Base-by-base conservation (phyloP, 2,797 vertebrate genomes). In the Argentina silus region DNA sequence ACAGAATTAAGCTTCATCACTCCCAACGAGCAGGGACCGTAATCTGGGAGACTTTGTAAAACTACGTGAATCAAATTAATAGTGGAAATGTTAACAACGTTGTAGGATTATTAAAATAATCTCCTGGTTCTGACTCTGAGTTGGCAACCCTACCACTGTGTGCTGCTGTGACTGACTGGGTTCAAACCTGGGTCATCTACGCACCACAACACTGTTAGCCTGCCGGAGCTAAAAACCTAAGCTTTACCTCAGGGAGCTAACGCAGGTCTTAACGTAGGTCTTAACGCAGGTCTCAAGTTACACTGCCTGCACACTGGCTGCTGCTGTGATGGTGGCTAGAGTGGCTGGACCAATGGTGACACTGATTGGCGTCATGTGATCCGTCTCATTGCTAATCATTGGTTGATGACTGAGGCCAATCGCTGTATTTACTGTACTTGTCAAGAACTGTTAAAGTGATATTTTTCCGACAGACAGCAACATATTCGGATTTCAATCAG, bases 301-400 rank as follows among this genome's bases (percentile, higher is more conserved):
- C 27, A 2, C 27, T 36, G 50, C 50, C 11, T 51, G 10, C 83
- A 43, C 66, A 80, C 55, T 36, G 27, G 78, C 76, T 70, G 36
- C 59, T 61, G 10, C 76, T 82, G 85, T 86, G 87, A 81, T 87
- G 88, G 83, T 89, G 86, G 70, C 81, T 47, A 19, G 42, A 63
- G 21, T 5, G 19, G 57, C n/a, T 72, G 72, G 59, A 51, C 82
- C 70, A 72, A 79, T 74, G 69, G 72, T 47, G 73, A 80, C 77
- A 68, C 67, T 21, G 44, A 69, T n/a, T 0, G 70, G 70, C 67
- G 78, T 43, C 77, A 51, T 71, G 43, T 47, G 43, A 27, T 17
- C 45, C 11, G 81, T 60, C 77, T 61, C 21, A 63, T 81, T 73
- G 64, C 71, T 62, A 69, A 79, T 69, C 64, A 14, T 14, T 19